These are phyloP conservation scores for Chloroceryle inda DNA, from an alignment of 2,797 vertebrate species.

Conservation along the genomic window DNA sequence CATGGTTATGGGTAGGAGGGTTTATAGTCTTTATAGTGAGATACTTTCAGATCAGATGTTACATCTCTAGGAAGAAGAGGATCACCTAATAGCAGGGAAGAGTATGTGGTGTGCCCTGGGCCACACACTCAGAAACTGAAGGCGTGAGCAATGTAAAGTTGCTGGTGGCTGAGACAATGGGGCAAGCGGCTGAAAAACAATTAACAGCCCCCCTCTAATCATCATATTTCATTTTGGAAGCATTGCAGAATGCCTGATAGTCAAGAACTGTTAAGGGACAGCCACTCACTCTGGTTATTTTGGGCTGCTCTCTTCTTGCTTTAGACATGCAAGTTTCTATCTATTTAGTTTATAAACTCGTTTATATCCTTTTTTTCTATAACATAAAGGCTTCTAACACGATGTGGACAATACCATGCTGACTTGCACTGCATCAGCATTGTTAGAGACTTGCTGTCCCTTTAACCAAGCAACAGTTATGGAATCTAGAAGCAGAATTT, in stretches of 20 bases:
- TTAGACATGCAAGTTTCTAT: background rate
- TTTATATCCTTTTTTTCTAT: background rate
- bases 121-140: background rate
- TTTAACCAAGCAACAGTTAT: accelerated
- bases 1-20: background rate
- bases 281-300: background rate
- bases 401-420: background rate
- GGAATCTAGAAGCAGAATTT: background rate
- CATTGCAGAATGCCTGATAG: accelerated
- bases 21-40: background rate
- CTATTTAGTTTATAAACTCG: too few species aligned
- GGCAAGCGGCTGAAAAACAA: background rate
- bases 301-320: background rate
- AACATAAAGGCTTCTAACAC: background rate
- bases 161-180: background rate
- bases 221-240: background rate
- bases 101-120: background rate
- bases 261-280: background rate
- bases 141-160: background rate
- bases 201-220: accelerated
- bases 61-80: background rate
- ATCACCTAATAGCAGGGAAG: background rate
- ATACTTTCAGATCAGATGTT: background rate
- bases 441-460: background rate
- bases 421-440: background rate